Evolutionary conservation across 2,797 vertebrate genomes (phyloP), one percentile per base, ranked within the genome.

Genomic region (Mycteria americana): DNA sequence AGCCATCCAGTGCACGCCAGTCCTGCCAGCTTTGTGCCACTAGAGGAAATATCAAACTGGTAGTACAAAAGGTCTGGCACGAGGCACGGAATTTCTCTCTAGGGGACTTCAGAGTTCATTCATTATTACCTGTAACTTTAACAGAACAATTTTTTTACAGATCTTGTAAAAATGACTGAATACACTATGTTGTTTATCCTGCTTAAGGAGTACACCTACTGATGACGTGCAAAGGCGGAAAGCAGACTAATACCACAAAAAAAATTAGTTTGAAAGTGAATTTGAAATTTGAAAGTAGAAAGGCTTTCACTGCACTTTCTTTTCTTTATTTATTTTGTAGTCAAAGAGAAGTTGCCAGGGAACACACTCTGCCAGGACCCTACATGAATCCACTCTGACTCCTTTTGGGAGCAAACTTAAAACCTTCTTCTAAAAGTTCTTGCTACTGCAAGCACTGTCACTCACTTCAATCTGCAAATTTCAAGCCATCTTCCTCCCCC

Each of bases 271-370:
- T n/a, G 28, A 77, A 92, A 69, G 21, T 22, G 28, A 64, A 39
- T 75, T 39, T 62, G 16, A 46, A 86, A 93, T 23, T 43, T 78
- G 18, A 57, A 76, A 39, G 11, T 28, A 35, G 39, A 64, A 83
- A 75, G 4, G 7, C 70, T 92, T 91, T 91, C 45, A 56, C 18
- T 83, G n/a, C 9, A 46, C 53, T 95, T 78, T 92, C 46, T 62
- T 85, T 89, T 65, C 35, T 74, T 68, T 88, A 70, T 90, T 92
- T 94, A 45, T 93, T 85, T 87, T 83, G 67, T 46, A 74, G 84
- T 89, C 57, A 90, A 95, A 83, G 60, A 76, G 77, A 96, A 84
- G 92, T 96, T 97, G 93, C 93, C 91, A 92, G 87, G 92, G 45
- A 96, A 64, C 85, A 53, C 46, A 11, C 15, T 83, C 41, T 91